phyloP scores from a whole-genome alignment of 2,113 vertebrate genomes.

The Menidia beryllina region DNA sequence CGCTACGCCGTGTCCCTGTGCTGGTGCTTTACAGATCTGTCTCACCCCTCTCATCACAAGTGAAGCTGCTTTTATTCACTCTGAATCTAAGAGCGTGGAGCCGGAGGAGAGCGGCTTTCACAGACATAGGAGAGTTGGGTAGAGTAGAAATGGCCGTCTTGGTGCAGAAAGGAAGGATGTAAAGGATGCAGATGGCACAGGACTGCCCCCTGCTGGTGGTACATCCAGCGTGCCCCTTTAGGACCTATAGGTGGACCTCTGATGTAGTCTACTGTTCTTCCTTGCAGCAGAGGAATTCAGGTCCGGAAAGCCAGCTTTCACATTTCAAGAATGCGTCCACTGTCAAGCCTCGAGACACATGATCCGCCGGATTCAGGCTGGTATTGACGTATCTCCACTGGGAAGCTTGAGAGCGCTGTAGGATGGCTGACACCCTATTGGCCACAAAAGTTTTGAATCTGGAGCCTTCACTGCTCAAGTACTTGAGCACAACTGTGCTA shows the following conservation, averaged over 20 bases:
- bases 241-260: background rate
- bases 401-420: background rate
- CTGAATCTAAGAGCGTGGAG: slow-evolving; percentile 5
- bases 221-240: background rate
- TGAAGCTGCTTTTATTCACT: slow-evolving; percentile 26
- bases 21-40: slow-evolving; percentile 24
- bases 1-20: slow-evolving; percentile 7
- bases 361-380: slow-evolving; percentile 11
- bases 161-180: slow-evolving; percentile 37
- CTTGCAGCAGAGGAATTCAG: background rate
- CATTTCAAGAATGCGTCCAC: slow-evolving; percentile 4
- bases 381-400: slow-evolving; percentile 15
- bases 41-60: slow-evolving; percentile 10
- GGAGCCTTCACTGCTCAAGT: background rate
- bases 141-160: slow-evolving; percentile 16
- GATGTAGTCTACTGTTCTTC: background rate
- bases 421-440: background rate
- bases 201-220: slow-evolving; percentile 66
- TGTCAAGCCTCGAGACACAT: slow-evolving; percentile 11
- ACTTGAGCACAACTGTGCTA: background rate
- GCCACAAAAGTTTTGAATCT: slow-evolving; percentile 11
- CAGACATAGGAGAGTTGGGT: background rate
- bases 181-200: slow-evolving; percentile 27
- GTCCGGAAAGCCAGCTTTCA: slow-evolving; percentile 4
- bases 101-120: background rate